Base-by-base conservation (phyloP, 2,113 vertebrate species). In the Burhinus bistriatus region DNA sequence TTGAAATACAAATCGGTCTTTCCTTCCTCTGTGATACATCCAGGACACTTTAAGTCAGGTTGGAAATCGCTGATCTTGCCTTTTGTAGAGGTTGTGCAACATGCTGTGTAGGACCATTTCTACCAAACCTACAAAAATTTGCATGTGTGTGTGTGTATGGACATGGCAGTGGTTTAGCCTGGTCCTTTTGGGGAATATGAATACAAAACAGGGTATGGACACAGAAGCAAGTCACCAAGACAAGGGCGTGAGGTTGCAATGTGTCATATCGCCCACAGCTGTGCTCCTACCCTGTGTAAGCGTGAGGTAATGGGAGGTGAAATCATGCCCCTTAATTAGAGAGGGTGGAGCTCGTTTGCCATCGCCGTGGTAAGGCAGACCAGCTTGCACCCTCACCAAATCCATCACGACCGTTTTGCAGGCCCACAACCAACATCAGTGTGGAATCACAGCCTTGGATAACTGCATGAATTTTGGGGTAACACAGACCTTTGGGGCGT, bases 231-330 rank as follows among this genome's bases (percentile, higher is more conserved):
- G 49, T 73, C 66, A 36, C 19, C 1, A 8, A 94, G 57, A 23
- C 17, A 59, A 62, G 73, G 59, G 42, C 0, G 1, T 89, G 85
- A 86, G 71, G 73, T 9, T 55, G 44, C 17, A 29, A 9, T 49
- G 38, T 79, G 55, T 85, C 88, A 59, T 38, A 20, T 13, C 76
- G 38, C 66, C 65, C 82, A 72, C 44, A 51, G 83, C 54, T 27
- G 1, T 72, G 83, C n/a, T 55, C 76, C 61, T 57, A 45, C 38
- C 22, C 70, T 29, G 30, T 42, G 40, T 36, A 64, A 92, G 58
- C 1, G 7, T 80, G 88, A 95, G 34, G 70, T 93, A 83, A 88
- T 61, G 84, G 82, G 65, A 92, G 52, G 66, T 84, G 68, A 96
- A 95, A 64, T 93, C 90, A 83, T 83, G 44, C 2, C 47, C n/a